phyloP scores from a whole-genome alignment of 1,140 invertebrate species.

The Ostrea edulis region DNA sequence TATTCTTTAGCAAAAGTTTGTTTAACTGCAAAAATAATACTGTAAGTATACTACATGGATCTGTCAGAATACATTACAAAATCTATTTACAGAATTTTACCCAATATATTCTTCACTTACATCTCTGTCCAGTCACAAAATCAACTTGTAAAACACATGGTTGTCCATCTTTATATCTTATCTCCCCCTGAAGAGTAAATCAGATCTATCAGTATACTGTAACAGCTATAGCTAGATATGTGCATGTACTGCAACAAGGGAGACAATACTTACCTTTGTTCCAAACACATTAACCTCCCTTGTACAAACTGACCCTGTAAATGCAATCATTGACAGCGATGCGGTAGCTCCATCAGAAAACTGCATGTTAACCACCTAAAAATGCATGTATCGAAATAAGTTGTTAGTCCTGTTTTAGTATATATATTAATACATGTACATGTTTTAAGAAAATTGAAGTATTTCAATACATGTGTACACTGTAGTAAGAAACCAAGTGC shows the following conservation, averaged over 20 bases:
- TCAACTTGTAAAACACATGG: neutral
- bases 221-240: no score
- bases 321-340: constrained; percentile 80
- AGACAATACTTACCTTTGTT: constrained; percentile 67
- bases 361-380: constrained; percentile 80
- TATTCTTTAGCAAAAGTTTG: no score
- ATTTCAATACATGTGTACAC: no score
- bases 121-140: neutral
- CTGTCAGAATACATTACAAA: no score
- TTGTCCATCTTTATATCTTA: neutral
- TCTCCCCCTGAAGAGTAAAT: neutral
- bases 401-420: no score
- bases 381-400: neutral
- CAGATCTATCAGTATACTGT: neutral
- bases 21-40: no score
- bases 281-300: constrained; percentile 76
- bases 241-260: no score
- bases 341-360: constrained; percentile 80
- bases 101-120: neutral
- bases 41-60: no score
- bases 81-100: no score
- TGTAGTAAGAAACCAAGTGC: no score
- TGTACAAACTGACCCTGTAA: constrained; percentile 78
- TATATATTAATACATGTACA: no score
- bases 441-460: no score